These are phyloP conservation scores for Sterna hirundo DNA, from an alignment of 2,113 vertebrate species.

Conservation along the genomic window DNA sequence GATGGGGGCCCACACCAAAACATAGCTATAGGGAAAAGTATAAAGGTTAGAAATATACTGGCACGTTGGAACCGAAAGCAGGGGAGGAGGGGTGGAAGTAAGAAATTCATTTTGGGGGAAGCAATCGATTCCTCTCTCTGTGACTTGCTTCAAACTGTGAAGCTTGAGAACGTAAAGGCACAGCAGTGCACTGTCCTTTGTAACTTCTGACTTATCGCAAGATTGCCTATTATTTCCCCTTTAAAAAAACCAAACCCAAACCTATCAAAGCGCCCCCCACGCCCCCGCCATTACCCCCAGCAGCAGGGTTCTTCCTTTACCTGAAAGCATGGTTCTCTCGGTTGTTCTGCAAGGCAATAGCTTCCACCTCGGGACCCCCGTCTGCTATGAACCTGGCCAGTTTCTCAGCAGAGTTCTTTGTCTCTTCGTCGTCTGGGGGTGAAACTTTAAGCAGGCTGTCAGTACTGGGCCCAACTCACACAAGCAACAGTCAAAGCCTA, in stretches of 20 bases:
- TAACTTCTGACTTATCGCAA: not conserved
- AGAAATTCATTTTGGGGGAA: not conserved
- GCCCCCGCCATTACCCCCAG: fast-evolving
- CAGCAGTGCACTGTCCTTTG: too few relatives aligned
- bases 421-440: constrained; percentile 94
- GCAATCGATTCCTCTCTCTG: not conserved
- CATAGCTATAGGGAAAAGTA: not conserved
- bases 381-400: constrained; percentile 91
- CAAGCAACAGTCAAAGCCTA: constrained; percentile 89
- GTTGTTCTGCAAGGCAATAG: constrained; percentile 89
- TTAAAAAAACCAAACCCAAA: not conserved
- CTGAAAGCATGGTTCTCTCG: constrained; percentile 89
- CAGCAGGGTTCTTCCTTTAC: constrained; percentile 47
- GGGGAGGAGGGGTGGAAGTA: not conserved
- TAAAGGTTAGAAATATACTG: not conserved
- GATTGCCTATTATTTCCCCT: too few relatives aligned
- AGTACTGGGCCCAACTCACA: constrained; percentile 94
- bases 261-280: not conserved
- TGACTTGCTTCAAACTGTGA: not conserved
- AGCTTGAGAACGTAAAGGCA: not conserved
- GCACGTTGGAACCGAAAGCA: not conserved
- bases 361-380: constrained; percentile 91
- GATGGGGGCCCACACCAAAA: not conserved
- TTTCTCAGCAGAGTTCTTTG: constrained; percentile 87
- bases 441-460: constrained; percentile 99